Evolutionary conservation across 2,113 vertebrate genomes (phyloP), one percentile per base, ranked within the genome.

Genomic region (Typhlomys cinereus): DNA sequence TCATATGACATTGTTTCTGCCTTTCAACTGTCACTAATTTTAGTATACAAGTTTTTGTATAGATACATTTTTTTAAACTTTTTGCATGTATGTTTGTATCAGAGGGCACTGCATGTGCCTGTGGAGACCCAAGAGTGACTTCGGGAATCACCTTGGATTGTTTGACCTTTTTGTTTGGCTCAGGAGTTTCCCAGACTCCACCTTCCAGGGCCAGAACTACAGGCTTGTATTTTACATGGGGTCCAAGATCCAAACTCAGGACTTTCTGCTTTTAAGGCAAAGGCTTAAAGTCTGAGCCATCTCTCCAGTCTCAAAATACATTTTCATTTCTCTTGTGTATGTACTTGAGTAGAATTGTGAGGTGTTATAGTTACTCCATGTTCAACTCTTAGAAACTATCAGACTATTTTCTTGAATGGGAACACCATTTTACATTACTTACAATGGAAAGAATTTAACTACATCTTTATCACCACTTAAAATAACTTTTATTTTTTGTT

Each of bases 331-430:
- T 48, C 44, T 25, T 34, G 10, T 31, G n/a, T n/a, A n/a, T n/a
- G n/a, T n/a, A n/a, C n/a, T n/a, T n/a, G 62, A 48, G 44, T 48
- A 31, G 44, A 74, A 34, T 74, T 31, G 31, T 7, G 44, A 8
- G 1, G 44, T 74, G 71, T 4, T 31, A 48, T 31, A 27, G 23
- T 74, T 18, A 48, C 70, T 46, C 41, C 18, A 59, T 88, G n/a
- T n/a, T n/a, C n/a, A 84, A 59, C 52, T 14, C 54, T 89, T 74
- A 90, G 67, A n/a, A 96, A 39, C 59, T 93, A 41, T 31, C n/a
- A n/a, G n/a, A n/a, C 29, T 79, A 29, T 83, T 79, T 90, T 89
- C 83, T 20, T 44, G 44, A 70, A 20, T 74, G 27, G 13, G 20
- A 64, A 3, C 3, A 31, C 80, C 66, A 54, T 52, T 89, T 89